A percentile compares a stretch with the other conserved stretches of the same genome.
phyloP scores from a whole-genome alignment of 1,140 invertebrate genomes.

The Drosophila lini region DNA sequence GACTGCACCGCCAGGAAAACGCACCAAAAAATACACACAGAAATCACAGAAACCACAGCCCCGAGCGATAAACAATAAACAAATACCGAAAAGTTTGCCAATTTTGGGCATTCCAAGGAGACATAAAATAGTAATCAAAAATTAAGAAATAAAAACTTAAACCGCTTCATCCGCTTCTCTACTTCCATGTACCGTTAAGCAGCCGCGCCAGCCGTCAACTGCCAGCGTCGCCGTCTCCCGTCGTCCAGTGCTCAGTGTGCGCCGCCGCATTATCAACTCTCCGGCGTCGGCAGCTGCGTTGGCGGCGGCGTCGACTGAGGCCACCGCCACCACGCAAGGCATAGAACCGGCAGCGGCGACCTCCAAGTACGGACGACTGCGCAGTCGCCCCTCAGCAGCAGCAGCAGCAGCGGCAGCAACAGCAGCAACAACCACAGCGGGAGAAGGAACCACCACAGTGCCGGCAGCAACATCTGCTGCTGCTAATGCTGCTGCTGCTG shows the following conservation, averaged over 20 bases:
- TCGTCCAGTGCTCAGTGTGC: conserved; percentile 76
- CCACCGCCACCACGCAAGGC: conserved; percentile 41
- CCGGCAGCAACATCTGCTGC: conserved; percentile 33
- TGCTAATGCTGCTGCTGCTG: conserved; percentile 9
- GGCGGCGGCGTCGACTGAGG: conserved; percentile 33
- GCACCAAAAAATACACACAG: conserved; percentile 24
- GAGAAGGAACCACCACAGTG: conserved; percentile 13
- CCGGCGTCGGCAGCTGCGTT: conserved; percentile 42
- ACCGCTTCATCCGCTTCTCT: conserved; percentile 24
- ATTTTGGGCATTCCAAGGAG: conserved; percentile 2
- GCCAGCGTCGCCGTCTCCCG: conserved; percentile 52
- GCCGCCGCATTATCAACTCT: conserved; percentile 75
- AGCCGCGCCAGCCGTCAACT: conserved; percentile 72
- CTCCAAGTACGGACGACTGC: conserved; percentile 65
- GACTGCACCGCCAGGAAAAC: conserved; percentile 53
- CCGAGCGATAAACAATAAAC: conserved; percentile 21
- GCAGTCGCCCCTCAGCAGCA: conserved; percentile 42
- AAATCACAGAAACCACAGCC: conserved; percentile 11
- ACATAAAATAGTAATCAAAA: neutral
- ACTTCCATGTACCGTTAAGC: conserved; percentile 55
- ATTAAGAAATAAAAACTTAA: conserved; percentile 2
- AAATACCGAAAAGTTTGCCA: neutral
- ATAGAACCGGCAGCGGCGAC: conserved; percentile 53
- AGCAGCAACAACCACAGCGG: conserved; percentile 12
- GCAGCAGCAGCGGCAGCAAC: conserved; percentile 21